These are phyloP conservation scores for Urocitellus parryii DNA, from an alignment of 2,113 vertebrate species.

Conservation along the genomic window DNA sequence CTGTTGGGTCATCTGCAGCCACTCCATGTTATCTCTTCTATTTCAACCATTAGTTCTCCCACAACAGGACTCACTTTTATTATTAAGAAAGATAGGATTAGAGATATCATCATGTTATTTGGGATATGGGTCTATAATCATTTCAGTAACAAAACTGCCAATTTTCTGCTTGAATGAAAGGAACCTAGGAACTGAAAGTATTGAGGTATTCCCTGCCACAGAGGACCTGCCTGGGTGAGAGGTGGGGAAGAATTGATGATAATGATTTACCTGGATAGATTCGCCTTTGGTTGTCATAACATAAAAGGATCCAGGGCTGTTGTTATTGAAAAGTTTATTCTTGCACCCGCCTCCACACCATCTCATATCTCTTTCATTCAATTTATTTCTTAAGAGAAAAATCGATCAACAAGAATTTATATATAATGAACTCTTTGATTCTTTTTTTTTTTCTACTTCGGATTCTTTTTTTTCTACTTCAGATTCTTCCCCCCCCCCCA, in stretches of 20 bases:
- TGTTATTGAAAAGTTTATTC: neutral
- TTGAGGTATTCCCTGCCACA: neutral
- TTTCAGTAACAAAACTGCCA: neutral
- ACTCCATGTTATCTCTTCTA: neutral
- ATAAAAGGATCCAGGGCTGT: neutral
- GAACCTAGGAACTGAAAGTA: neutral
- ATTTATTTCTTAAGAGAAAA: conserved; percentile 25
- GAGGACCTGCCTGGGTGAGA: neutral
- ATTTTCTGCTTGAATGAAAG: neutral
- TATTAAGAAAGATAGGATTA: neutral
- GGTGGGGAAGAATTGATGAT: neutral
- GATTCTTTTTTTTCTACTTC: neutral
- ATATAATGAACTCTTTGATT: neutral
- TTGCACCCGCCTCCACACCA: neutral
- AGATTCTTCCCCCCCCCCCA: neutral
- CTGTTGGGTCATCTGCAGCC: neutral
- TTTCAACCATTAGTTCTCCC: neutral
- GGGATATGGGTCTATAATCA: conserved; percentile 14
- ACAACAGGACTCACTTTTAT: neutral
- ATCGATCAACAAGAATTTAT: neutral
- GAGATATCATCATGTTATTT: conserved; percentile 10
- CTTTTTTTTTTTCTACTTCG: neutral
- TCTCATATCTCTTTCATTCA: neutral
- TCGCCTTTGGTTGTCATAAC: neutral
- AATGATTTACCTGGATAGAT: neutral